Base-by-base conservation (phyloP, 1,140 invertebrate genomes). In the Drosophila novamexicana region DNA sequence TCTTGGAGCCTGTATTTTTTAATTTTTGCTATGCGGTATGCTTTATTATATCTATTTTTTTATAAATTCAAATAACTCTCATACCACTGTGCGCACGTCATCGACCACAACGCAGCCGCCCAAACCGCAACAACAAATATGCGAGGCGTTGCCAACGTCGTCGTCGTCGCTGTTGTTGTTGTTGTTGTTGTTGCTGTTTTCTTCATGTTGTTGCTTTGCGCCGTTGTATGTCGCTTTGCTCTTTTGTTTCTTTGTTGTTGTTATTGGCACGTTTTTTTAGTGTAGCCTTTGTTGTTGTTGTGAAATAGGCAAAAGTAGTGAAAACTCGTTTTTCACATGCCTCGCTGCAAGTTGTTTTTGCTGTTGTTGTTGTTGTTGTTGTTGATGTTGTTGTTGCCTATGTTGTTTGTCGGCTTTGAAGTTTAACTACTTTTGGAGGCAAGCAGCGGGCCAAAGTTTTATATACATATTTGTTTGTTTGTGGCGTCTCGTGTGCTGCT, bases 221-320 rank as follows among this genome's bases (percentile, higher is more conserved):
- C 6, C 56, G 56, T 53, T 67, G 57, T 44, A 36, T 68, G 37
- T 36, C 44, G 58, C 50, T 42, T 47, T 37, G 53, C 61, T 36
- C 36, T 64, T 58, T 34, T 61, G 32, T 36, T 52, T 42, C 34
- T 54, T 42, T 45, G 49, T 71, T 62, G 18, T 57, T 65, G 39
- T 44, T 54, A 34, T 63, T 75, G 44, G 59, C 45, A 49, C 44
- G 42, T 54, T 71, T 62, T 16, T 14, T 53, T 53, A 14, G 18
- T 79, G 59, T 29, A 52, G 42, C 40, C 57, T 56, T 42, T 54
- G 56, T 63, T 66, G 42, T 49, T 67, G 59, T 78, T 86, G 84
- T 83, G 71, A 83, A 88, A 83, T 88, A 83, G 83, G 83, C 80
- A 88, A 89, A 86, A 84, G 84, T 89, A 88, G 83, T 88, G 80